Evolutionary conservation across 2,888 invertebrate genomes (phyloP), one percentile per base, ranked within the genome.

Genomic region (Hetaerina titia): DNA sequence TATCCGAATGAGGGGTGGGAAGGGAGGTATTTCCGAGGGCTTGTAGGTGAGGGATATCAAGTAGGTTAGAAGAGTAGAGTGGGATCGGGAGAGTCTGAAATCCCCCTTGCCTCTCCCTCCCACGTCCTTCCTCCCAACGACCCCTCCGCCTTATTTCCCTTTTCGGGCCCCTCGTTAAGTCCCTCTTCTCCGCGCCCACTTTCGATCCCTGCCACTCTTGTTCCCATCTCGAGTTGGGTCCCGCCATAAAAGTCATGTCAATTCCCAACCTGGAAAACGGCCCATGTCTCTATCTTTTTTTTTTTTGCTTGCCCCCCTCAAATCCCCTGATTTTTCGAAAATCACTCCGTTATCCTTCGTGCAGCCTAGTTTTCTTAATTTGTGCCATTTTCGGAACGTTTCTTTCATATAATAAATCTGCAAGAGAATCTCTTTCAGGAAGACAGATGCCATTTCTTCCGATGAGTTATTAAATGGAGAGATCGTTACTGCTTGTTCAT

Each of bases 171-270:
- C 56, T 92, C n/a, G 81, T 81, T 81, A 81, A 81, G 81, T 13
- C 81, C 31, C 31, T n/a, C 92, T 11, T n/a, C 22, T 22, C 56
- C 22, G 90, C 90, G n/a, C 90, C 64, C 64, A 17, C 1, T 69
- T 22, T 81, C 81, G 31, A 81, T 31, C 81, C 31, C 81, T 11
- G 45, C 58, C 58, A 4, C 9, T 2, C 15, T 56, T 45, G 11
- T 17, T 45, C 45, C 17, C 19, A 63, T 64, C 64, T 22, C 45
- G 64, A 45, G 60, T 63, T 11, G 25, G 7, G 25, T 64, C 45
- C 90, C 64, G 31, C 64, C 25, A 69, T 90, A 64, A 90, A 90
- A 90, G 90, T 64, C 64, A 45, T 45, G 45, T 90, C 90, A 64
- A 58, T 64, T 90, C 31, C 58, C 63, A 25, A 17, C 31, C 58